These are phyloP conservation scores for Drosophila tropicalis DNA, from an alignment of 1,140 invertebrate genomes.

Conservation along the genomic window DNA sequence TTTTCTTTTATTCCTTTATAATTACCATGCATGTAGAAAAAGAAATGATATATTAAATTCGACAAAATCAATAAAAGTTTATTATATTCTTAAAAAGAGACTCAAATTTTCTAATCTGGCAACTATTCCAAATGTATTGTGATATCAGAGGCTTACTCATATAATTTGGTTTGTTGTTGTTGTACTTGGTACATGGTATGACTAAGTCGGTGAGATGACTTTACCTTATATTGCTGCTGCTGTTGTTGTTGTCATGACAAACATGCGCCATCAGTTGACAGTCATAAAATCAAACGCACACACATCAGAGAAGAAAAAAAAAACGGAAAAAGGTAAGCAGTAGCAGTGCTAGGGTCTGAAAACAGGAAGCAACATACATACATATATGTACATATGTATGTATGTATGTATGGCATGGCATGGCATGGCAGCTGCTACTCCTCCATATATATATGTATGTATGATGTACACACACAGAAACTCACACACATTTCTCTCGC, in stretches of 20 bases:
- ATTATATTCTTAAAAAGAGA: too few relatives aligned
- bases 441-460: constrained; percentile 1
- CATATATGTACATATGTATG: background rate
- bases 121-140: too few relatives aligned
- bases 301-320: constrained; percentile 17
- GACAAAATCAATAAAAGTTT: too few relatives aligned
- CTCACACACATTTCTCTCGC: constrained; percentile 19
- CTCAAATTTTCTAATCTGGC: too few relatives aligned
- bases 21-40: too few relatives aligned
- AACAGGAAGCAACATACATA: background rate
- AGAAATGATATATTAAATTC: too few relatives aligned
- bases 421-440: too few relatives aligned
- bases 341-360: background rate
- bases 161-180: too few relatives aligned
- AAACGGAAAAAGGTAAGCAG: background rate
- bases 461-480: constrained; percentile 5
- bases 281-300: constrained; percentile 74
- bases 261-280: constrained; percentile 75
- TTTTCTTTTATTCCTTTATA: background rate
- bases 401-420: constrained; percentile 10
- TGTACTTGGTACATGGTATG: too few relatives aligned
- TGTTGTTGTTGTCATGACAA: constrained; percentile 67
- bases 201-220: too few relatives aligned
- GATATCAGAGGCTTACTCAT: too few relatives aligned
- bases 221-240: background rate